Percentiles rank a stretch among this genome's conserved stretches.
Conservation (phyloP, 2,888 invertebrate genomes). For the Proisotoma minuta region DNA sequence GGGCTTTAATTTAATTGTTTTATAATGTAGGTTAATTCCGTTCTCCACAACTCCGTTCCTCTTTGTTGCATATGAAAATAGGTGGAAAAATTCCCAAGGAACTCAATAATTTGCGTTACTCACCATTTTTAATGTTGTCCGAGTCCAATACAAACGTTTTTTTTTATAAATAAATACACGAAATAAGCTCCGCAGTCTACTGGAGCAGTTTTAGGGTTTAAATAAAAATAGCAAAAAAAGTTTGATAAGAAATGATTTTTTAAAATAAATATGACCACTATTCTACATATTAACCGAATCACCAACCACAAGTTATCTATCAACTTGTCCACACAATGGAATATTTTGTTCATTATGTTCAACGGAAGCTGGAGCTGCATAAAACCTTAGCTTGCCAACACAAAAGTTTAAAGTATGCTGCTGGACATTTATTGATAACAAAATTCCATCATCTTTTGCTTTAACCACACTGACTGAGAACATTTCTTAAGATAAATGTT, state of each 20-base stretch:
- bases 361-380: neutral
- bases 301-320: neutral
- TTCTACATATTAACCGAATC: no score
- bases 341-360: neutral
- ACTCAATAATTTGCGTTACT: neutral
- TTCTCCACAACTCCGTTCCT: neutral
- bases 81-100: neutral
- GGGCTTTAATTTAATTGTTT: neutral
- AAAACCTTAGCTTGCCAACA: neutral
- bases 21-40: neutral
- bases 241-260: neutral
- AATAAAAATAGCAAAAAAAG: no score
- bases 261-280: no score
- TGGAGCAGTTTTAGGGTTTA: neutral
- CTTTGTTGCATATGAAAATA: neutral
- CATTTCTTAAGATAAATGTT: neutral
- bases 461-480: no score
- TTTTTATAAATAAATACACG: neutral
- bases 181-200: neutral
- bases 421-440: no score
- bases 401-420: no score
- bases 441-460: no score
- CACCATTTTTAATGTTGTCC: conserved; percentile 2
- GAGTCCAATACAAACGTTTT: neutral
- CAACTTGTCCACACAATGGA: neutral